A percentile compares a stretch with the other conserved stretches of the same genome.
Conservation (phyloP, 1,140 invertebrate species). For the Sinella curviseta region DNA sequence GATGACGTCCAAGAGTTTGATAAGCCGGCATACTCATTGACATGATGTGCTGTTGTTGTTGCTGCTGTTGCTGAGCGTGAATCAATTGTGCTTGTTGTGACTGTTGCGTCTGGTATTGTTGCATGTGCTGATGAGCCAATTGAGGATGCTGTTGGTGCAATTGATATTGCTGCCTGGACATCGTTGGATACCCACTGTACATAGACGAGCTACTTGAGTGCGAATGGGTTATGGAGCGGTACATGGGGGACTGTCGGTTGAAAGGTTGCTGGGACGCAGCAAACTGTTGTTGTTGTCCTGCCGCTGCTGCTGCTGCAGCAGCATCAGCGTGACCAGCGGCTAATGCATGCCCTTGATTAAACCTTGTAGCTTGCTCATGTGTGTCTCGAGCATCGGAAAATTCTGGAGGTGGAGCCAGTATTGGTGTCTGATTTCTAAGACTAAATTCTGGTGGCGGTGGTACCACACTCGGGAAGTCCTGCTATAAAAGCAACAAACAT, state of each 20-base stretch:
- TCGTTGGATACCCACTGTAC: slow-evolving; percentile 49
- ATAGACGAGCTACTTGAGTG: slow-evolving; percentile 47
- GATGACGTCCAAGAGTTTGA: slow-evolving; percentile 39
- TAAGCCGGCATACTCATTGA: slow-evolving; percentile 39
- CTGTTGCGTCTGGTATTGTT: slow-evolving; percentile 37
- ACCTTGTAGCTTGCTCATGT: slow-evolving; percentile 51
- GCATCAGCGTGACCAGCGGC: slow-evolving; percentile 63
- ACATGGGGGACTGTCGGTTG: slow-evolving; percentile 47
- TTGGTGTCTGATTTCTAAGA: slow-evolving; percentile 55
- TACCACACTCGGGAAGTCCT: slow-evolving; percentile 49
- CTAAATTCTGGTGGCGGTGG: slow-evolving; percentile 52
- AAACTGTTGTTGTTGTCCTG: slow-evolving; percentile 10
- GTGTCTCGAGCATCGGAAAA: slow-evolving; percentile 61
- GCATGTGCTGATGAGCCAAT: slow-evolving; percentile 28
- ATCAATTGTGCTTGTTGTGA: slow-evolving; percentile 28
- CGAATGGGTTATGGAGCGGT: slow-evolving; percentile 46
- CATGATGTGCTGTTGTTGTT: slow-evolving; percentile 30
- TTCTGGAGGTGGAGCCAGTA: slow-evolving; percentile 76
- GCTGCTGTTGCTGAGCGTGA: slow-evolving; percentile 24
- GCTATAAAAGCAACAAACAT: slow-evolving; percentile 36
- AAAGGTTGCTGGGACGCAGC: slow-evolving; percentile 44
- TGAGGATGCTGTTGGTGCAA: slow-evolving; percentile 43
- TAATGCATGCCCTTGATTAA: slow-evolving; percentile 54
- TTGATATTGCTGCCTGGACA: slow-evolving; percentile 47
- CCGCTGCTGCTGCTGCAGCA: slow-evolving; percentile 63